These are phyloP conservation scores for Ferdinandea cuprea DNA, from an alignment of 2,888 invertebrate species.

Conservation along the genomic window DNA sequence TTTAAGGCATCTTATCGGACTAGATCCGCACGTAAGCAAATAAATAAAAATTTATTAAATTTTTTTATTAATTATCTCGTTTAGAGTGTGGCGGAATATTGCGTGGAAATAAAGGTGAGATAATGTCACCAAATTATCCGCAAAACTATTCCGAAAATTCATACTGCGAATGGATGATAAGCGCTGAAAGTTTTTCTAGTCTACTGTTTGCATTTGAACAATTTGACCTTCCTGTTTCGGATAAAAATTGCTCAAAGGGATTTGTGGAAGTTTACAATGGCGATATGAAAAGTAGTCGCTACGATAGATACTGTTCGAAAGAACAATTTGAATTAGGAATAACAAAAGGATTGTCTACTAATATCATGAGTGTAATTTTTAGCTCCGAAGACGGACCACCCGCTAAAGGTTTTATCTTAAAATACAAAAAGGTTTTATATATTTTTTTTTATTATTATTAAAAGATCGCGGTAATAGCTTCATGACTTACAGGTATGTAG, in stretches of 20 bases:
- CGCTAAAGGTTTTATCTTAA: conserved; percentile 76
- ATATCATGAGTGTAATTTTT: conserved; percentile 87
- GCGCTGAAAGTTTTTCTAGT: conserved; percentile 85
- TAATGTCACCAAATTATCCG: conserved; percentile 93
- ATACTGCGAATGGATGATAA: conserved; percentile 91
- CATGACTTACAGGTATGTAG: conserved; percentile 76
- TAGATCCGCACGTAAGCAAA: conserved; percentile 83
- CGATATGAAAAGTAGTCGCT: conserved; percentile 80
- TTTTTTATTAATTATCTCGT: conserved; percentile 26
- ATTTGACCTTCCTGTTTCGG: conserved; percentile 84
- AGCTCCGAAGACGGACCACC: conserved; percentile 84
- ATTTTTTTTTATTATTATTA: background rate
- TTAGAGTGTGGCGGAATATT: conserved; percentile 90
- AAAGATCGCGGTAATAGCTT: background rate
- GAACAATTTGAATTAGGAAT: conserved; percentile 80
- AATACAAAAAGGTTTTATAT: conserved; percentile 74
- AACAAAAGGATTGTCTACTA: conserved; percentile 84
- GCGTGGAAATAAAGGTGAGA: conserved; percentile 85
- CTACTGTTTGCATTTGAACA: conserved; percentile 87
- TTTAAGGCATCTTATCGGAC: conserved; percentile 86
- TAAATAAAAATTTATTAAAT: background rate
- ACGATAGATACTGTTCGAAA: conserved; percentile 85
- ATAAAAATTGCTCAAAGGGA: conserved; percentile 61
- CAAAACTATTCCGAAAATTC: conserved; percentile 88
- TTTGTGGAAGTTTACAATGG: conserved; percentile 82